Evolutionary conservation across 2,888 invertebrate species (phyloP).

Genomic region (Myopa testacea): DNA sequence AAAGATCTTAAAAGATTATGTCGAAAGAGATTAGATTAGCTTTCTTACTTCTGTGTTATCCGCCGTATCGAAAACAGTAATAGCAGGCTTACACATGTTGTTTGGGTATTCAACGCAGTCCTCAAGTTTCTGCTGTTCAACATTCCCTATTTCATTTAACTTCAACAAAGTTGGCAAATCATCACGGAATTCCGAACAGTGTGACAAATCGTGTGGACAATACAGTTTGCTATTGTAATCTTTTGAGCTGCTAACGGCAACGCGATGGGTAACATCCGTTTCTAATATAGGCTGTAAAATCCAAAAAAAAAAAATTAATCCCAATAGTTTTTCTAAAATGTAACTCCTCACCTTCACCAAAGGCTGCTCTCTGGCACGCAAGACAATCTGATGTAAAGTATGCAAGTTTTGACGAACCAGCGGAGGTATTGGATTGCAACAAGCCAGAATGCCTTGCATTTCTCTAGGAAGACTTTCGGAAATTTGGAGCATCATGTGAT

Average conservation of each 20-base stretch:
- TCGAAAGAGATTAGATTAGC: neutral
- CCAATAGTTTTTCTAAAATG: neutral
- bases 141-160: constrained; percentile 30
- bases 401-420: constrained; percentile 71
- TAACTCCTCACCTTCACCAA: constrained; percentile 70
- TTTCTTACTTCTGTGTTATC: constrained; percentile 52
- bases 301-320: neutral
- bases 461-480: constrained; percentile 89
- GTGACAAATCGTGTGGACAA: constrained; percentile 75
- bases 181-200: constrained; percentile 70
- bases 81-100: constrained; percentile 47
- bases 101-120: constrained; percentile 14
- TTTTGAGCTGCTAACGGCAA: constrained; percentile 51
- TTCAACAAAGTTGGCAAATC: constrained; percentile 71
- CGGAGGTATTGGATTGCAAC: constrained; percentile 94
- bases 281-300: constrained; percentile 68
- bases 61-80: constrained; percentile 60
- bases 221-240: constrained; percentile 72
- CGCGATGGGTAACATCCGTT: constrained; percentile 49
- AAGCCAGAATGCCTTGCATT: constrained; percentile 91
- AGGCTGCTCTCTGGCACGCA: constrained; percentile 78
- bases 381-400: constrained; percentile 75
- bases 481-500: constrained; percentile 94
- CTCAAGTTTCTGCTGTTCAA: constrained; percentile 3
- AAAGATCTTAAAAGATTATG: constrained; percentile 4